Evolutionary conservation across 2,797 vertebrate genomes (phyloP).

Genomic region (Acipenser transmontanus): DNA sequence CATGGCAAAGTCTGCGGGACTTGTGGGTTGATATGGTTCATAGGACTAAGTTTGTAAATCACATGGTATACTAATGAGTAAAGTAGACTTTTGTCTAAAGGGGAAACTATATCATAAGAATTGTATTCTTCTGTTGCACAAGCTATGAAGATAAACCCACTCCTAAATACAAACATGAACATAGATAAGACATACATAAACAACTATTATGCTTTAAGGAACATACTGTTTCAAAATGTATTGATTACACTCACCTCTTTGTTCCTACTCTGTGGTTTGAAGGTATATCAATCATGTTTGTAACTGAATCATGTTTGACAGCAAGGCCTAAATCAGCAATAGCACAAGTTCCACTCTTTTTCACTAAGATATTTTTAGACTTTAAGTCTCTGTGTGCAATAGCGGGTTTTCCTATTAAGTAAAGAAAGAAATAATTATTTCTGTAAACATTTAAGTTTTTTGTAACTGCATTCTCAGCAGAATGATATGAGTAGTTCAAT

Average conservation of each 20-base stretch:
- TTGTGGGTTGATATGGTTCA: too few relatives aligned
- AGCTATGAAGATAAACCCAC: too few relatives aligned
- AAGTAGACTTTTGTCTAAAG: too few relatives aligned
- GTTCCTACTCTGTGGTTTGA: constrained; percentile 90
- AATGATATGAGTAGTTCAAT: too few relatives aligned
- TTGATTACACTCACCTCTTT: constrained; percentile 65
- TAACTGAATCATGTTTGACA: constrained; percentile 84
- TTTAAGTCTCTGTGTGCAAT: constrained; percentile 95
- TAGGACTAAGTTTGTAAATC: too few relatives aligned
- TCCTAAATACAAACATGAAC: too few relatives aligned
- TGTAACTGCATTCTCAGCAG: background rate
- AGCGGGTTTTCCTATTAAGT: constrained; percentile 81
- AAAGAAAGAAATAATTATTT: constrained; percentile 8
- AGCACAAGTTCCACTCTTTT: constrained; percentile 84
- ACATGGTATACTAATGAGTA: too few relatives aligned
- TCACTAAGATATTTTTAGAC: constrained; percentile 94
- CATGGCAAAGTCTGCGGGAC: too few relatives aligned
- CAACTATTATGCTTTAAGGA: background rate
- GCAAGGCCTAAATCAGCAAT: constrained; percentile 92
- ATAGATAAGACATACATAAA: too few relatives aligned
- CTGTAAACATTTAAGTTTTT: background rate
- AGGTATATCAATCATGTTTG: constrained; percentile 85
- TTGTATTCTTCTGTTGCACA: too few relatives aligned
- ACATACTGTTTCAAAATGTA: background rate
- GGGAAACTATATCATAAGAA: too few relatives aligned